These are phyloP conservation scores for Colletes gigas DNA, from an alignment of 1,140 invertebrate genomes.

Conservation along the genomic window DNA sequence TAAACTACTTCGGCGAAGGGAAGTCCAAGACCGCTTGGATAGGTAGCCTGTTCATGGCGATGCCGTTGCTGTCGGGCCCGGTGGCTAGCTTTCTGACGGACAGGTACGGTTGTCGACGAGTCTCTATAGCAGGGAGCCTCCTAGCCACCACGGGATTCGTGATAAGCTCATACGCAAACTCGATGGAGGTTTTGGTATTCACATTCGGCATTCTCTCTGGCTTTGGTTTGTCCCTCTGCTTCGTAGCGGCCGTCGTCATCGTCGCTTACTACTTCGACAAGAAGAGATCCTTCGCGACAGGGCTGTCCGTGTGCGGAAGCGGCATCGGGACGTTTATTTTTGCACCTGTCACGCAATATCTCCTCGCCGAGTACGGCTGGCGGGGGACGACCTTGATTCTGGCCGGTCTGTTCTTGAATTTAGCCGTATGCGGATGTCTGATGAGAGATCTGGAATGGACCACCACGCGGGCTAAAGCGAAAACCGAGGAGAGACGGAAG, in stretches of 20 bases:
- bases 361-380: constrained; percentile 92
- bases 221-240: constrained; percentile 92
- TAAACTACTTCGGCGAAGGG: constrained; percentile 90
- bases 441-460: constrained; percentile 92
- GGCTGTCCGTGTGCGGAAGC: constrained; percentile 94
- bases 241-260: constrained; percentile 94
- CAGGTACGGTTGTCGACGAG: constrained; percentile 90
- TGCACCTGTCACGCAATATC: constrained; percentile 90
- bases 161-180: constrained; percentile 88
- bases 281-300: constrained; percentile 94
- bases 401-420: constrained; percentile 92
- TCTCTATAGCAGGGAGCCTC: constrained; percentile 90
- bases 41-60: constrained; percentile 93
- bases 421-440: constrained; percentile 92
- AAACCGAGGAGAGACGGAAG: constrained; percentile 83
- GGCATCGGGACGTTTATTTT: constrained; percentile 95
- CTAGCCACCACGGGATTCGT: constrained; percentile 91
- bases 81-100: constrained; percentile 94
- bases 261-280: constrained; percentile 98
- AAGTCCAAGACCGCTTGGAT: constrained; percentile 95
- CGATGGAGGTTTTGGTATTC: constrained; percentile 89
- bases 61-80: constrained; percentile 93
- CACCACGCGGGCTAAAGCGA: constrained; percentile 82
- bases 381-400: constrained; percentile 90
- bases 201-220: constrained; percentile 94